phyloP scores from a whole-genome alignment of 2,888 invertebrate genomes.

The Andrena haemorrhoa region DNA sequence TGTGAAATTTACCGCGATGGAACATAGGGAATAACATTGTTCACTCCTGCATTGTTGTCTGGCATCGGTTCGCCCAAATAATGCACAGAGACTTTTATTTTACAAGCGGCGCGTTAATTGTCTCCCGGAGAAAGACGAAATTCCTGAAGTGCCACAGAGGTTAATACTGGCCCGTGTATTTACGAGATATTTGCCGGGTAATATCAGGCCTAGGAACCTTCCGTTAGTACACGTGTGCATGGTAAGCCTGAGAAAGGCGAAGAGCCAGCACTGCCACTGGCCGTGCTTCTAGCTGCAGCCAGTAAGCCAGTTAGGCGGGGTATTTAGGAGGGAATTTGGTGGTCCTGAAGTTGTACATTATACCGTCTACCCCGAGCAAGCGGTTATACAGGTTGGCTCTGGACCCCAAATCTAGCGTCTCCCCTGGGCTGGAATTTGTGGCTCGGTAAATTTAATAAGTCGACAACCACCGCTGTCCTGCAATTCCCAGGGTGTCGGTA shows the following conservation, averaged over 20 bases:
- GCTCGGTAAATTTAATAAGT: conserved; percentile 84
- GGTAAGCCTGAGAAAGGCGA: conserved; percentile 71
- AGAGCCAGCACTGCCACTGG: conserved; percentile 45
- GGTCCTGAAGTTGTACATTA: conserved; percentile 83
- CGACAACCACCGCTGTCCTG: conserved; percentile 71
- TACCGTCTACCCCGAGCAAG: conserved; percentile 74
- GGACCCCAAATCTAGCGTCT: conserved; percentile 70
- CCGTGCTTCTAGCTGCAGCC: conserved; percentile 63
- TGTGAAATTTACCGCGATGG: background rate
- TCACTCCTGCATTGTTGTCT: background rate
- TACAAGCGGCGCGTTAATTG: conserved; percentile 38
- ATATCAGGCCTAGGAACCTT: conserved; percentile 75
- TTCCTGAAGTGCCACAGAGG: conserved; percentile 52
- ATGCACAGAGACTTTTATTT: conserved; percentile 16
- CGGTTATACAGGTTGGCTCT: conserved; percentile 68
- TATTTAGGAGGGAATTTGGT: conserved; percentile 83
- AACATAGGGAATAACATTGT: background rate
- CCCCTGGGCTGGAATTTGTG: conserved; percentile 79
- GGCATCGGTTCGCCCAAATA: background rate
- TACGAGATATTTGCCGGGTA: conserved; percentile 79
- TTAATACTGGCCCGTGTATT: conserved; percentile 73
- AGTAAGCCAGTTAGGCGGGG: conserved; percentile 83
- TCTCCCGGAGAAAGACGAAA: conserved; percentile 31
- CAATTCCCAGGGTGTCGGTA: conserved; percentile 50
- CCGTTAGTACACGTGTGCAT: conserved; percentile 71